Evolutionary conservation across 2,113 vertebrate genomes (phyloP).

Genomic region (Mesembrinibis cayennensis): DNA sequence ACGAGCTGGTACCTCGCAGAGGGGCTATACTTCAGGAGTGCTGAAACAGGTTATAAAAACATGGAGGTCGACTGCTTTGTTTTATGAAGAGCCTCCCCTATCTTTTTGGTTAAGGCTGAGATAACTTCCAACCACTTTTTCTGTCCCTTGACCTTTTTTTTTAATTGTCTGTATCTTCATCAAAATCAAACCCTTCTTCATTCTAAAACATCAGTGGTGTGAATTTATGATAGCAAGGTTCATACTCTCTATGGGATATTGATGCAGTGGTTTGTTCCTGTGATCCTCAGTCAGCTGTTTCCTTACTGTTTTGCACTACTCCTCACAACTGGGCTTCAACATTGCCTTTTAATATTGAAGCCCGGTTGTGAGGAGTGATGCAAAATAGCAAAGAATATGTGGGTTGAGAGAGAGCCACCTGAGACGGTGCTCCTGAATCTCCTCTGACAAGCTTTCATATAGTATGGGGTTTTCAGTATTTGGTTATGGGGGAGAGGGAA

Average conservation of each 20-base stretch:
- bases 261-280: background rate
- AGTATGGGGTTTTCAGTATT: background rate
- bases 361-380: background rate
- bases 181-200: background rate
- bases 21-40: background rate
- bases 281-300: background rate
- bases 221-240: background rate
- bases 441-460: background rate
- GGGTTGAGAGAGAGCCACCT: background rate
- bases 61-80: background rate
- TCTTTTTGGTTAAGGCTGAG: background rate
- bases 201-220: background rate
- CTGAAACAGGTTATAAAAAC: background rate
- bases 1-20: background rate
- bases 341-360: background rate
- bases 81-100: background rate
- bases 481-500: background rate
- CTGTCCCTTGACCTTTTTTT: background rate
- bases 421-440: background rate
- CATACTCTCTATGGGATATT: rapidly evolving
- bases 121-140: background rate
- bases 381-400: background rate
- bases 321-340: too few relatives aligned
- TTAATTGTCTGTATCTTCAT: background rate
- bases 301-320: background rate